A percentile compares a stretch with the other conserved stretches of the same genome.
Evolutionary conservation across 1,140 invertebrate genomes (phyloP).

Genomic region (Tenebrio molitor): DNA sequence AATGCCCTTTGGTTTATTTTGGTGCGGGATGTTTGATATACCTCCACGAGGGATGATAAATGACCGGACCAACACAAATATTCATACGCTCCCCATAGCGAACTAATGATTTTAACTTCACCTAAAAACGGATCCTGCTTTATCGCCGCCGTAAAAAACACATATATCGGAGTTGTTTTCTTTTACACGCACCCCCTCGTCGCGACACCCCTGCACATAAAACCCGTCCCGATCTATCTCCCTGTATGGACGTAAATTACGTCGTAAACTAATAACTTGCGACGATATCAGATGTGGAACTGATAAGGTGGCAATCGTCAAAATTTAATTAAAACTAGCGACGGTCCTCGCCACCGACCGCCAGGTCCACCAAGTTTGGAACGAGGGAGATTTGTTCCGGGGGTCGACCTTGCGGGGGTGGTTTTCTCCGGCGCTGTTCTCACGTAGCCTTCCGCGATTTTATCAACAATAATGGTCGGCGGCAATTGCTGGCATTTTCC

Average conservation of each 20-base stretch:
- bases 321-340: conserved; percentile 38
- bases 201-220: not conserved
- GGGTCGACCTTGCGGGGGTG: no score
- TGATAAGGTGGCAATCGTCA: conserved; percentile 15
- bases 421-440: no score
- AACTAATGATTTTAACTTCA: conserved; percentile 28
- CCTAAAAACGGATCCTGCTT: conserved; percentile 25
- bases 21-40: conserved; percentile 31
- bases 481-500: not conserved
- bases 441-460: no score
- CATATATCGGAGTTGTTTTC: not conserved
- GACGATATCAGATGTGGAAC: conserved; percentile 12
- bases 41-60: conserved; percentile 24
- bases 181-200: conserved; percentile 5
- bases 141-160: not conserved
- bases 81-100: conserved; percentile 8
- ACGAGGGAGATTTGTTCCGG: no score
- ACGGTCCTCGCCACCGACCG: not conserved
- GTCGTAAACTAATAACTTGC: conserved; percentile 32
- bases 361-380: not conserved
- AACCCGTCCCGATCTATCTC: conserved; percentile 6
- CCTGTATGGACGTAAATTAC: conserved; percentile 21
- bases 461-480: conserved; percentile 2
- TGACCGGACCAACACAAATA: conserved; percentile 35
- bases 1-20: conserved; percentile 38